These are phyloP conservation scores for Esox niger DNA, from an alignment of 2,113 vertebrate genomes.

Conservation along the genomic window DNA sequence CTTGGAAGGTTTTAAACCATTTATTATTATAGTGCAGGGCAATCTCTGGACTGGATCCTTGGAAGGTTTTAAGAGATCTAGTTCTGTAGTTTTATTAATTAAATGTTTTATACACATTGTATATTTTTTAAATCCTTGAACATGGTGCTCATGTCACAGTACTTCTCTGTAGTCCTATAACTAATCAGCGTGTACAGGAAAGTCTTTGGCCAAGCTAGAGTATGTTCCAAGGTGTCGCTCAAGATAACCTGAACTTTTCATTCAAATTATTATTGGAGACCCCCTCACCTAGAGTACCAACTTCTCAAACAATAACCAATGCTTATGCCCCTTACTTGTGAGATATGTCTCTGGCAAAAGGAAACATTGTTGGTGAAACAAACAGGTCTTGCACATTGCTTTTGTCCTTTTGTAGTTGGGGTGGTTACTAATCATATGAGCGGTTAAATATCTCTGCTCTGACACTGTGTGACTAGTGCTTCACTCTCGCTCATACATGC, in stretches of 20 bases:
- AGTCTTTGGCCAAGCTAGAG: conserved; percentile 27
- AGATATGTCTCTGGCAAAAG: conserved; percentile 26
- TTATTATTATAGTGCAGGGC: conserved; percentile 22
- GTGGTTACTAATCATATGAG: conserved; percentile 43
- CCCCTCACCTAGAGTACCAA: background rate
- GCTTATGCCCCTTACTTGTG: conserved; percentile 38
- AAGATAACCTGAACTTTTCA: conserved; percentile 31
- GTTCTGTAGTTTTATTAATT: conserved; percentile 62
- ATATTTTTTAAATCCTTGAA: conserved; percentile 70
- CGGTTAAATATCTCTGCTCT: conserved; percentile 2
- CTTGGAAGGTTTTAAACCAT: background rate
- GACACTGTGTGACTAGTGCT: conserved; percentile 17
- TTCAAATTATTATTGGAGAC: conserved; percentile 18
- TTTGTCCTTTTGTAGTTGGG: conserved; percentile 19
- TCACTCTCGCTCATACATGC: conserved; percentile 40
- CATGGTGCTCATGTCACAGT: conserved; percentile 62
- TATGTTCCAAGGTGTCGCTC: conserved; percentile 20
- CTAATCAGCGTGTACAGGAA: conserved; percentile 50
- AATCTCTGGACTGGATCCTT: conserved; percentile 52
- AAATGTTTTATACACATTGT: conserved; percentile 72
- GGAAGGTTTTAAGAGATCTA: conserved; percentile 38
- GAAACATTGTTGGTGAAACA: conserved; percentile 12
- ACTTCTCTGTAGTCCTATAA: conserved; percentile 50
- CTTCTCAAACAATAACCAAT: conserved; percentile 30
- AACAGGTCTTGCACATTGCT: conserved; percentile 1